Evolutionary conservation across 2,888 invertebrate genomes (phyloP).

Genomic region (Pristionchus mayeri): DNA sequence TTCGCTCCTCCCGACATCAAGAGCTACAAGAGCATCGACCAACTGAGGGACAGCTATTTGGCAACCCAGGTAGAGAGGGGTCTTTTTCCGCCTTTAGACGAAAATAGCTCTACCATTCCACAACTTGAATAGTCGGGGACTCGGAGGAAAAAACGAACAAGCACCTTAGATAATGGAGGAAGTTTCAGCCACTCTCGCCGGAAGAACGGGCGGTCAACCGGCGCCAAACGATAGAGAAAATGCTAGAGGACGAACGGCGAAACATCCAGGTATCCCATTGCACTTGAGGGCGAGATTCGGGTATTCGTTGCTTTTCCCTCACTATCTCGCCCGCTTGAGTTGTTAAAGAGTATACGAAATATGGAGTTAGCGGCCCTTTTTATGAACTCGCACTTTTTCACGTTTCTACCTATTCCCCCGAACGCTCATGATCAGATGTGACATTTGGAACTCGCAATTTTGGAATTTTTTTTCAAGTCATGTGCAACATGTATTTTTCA

Average conservation of each 20-base stretch:
- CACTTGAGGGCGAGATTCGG: too few species aligned
- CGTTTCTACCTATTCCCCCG: too few species aligned
- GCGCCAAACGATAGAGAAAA: slow-evolving; percentile 88
- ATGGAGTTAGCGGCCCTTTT: too few species aligned
- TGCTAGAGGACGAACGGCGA: slow-evolving; percentile 81
- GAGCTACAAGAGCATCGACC: slow-evolving; percentile 24
- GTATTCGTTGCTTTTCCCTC: too few species aligned
- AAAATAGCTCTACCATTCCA: neutral
- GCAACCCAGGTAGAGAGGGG: neutral
- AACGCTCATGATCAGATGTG: too few species aligned
- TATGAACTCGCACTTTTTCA: neutral
- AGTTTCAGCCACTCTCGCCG: slow-evolving; percentile 77
- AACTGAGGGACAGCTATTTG: slow-evolving; percentile 78
- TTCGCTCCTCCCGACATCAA: slow-evolving; percentile 20
- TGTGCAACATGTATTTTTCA: too few species aligned
- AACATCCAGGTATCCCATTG: slow-evolving; percentile 67
- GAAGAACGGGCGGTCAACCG: slow-evolving; percentile 86
- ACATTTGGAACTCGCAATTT: too few species aligned
- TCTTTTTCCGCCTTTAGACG: neutral
- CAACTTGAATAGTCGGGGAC: too few species aligned
- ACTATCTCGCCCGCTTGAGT: too few species aligned
- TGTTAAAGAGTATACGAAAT: too few species aligned
- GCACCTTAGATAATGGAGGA: neutral
- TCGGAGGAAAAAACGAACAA: too few species aligned
- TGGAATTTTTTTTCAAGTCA: too few species aligned